These are phyloP conservation scores for Euspilapteryx auroguttella DNA, from an alignment of 2,888 invertebrate genomes.

Conservation along the genomic window DNA sequence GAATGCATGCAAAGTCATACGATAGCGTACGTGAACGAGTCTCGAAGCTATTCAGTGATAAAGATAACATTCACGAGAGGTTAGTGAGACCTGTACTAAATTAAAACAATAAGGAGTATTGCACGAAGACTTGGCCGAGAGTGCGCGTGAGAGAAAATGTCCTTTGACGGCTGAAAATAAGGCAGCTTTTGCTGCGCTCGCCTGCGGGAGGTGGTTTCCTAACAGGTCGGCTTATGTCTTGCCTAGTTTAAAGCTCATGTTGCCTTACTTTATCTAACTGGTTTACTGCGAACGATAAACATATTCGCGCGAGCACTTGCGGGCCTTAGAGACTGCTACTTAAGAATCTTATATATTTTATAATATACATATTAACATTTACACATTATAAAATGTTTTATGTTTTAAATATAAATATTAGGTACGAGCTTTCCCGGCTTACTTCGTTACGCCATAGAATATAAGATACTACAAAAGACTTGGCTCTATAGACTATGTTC, in stretches of 20 bases:
- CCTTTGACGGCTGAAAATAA: slow-evolving; percentile 17
- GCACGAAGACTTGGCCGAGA: slow-evolving; percentile 14
- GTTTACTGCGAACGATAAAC: slow-evolving; percentile 39
- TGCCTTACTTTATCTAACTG: slow-evolving; percentile 30
- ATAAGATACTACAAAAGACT: too few relatives aligned
- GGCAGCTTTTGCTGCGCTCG: slow-evolving; percentile 16
- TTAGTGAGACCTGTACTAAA: slow-evolving; percentile 26
- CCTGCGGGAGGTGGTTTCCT: slow-evolving; percentile 16
- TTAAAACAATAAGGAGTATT: slow-evolving; percentile 30
- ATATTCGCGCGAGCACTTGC: slow-evolving; percentile 20
- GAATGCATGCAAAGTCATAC: slow-evolving; percentile 1
- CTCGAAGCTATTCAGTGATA: slow-evolving; percentile 21
- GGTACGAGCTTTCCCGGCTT: too few relatives aligned
- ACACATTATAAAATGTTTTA: too few relatives aligned
- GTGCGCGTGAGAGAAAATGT: slow-evolving; percentile 12
- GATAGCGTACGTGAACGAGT: slow-evolving; percentile 16
- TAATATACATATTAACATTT: too few relatives aligned
- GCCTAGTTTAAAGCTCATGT: slow-evolving; percentile 31
- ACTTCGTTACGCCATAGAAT: too few relatives aligned
- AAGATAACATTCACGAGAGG: slow-evolving; percentile 24
- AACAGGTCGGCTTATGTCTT: slow-evolving; percentile 29
- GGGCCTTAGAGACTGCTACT: slow-evolving; percentile 5
- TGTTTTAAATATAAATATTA: too few relatives aligned
- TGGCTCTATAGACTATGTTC: too few relatives aligned
- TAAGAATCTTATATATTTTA: too few relatives aligned